phyloP scores from a whole-genome alignment of 2,113 vertebrate genomes.

The Hiodon tergisus region DNA sequence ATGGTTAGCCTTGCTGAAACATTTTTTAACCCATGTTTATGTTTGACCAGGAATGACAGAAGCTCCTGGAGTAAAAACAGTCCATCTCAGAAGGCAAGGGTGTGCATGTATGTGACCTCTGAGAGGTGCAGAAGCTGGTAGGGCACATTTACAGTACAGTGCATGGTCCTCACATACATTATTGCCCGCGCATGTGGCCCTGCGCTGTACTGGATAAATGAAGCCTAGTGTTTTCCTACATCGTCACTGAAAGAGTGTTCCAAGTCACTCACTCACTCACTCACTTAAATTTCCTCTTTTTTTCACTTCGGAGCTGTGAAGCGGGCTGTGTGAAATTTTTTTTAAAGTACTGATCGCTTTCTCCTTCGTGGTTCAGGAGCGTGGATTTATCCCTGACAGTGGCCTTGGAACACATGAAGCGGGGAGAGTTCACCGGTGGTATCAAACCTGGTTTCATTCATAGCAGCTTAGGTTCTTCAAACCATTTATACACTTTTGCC shows the following conservation, averaged over 20 bases:
- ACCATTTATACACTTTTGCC: no score
- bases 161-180: constrained; percentile 30
- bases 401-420: no score
- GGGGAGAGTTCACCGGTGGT: background rate
- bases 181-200: constrained; percentile 22
- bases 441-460: background rate
- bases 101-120: constrained; percentile 23
- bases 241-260: constrained; percentile 19
- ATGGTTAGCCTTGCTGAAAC: constrained; percentile 1
- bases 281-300: constrained; percentile 9
- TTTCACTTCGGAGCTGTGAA: background rate
- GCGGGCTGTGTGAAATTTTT: no score
- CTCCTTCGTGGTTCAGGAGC: background rate
- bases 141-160: constrained; percentile 17
- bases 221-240: constrained; percentile 32
- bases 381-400: no score
- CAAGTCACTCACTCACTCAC: constrained; percentile 25
- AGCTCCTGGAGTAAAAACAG: constrained; percentile 27
- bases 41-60: constrained; percentile 30
- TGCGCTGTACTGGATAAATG: constrained; percentile 29
- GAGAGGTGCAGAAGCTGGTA: constrained; percentile 25
- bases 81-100: constrained; percentile 31
- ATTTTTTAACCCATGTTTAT: constrained; percentile 33
- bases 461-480: no score
- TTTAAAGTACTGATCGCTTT: background rate